Base-by-base conservation (phyloP, 2,888 invertebrate genomes). In the Aelia acuminata region DNA sequence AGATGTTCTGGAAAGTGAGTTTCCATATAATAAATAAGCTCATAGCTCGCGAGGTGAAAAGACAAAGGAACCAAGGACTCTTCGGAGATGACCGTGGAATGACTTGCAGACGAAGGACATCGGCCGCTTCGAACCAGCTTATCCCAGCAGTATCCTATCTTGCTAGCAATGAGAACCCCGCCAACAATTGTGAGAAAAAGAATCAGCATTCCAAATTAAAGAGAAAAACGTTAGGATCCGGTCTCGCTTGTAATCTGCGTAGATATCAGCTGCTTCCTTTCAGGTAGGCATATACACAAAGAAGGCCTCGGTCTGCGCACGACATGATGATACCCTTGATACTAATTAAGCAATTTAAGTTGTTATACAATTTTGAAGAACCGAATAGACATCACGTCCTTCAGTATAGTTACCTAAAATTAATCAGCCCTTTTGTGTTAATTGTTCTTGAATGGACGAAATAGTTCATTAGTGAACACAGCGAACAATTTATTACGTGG, bases 151-250 rank as follows among this genome's bases (percentile, higher is more conserved):
- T 35, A 31, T 70, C 31, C 63, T 70, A n/a, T n/a, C n/a, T 35
- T 35, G 13, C 63, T 35, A 7, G 63, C 63, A 35, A 70, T 70
- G 63, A 35, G 63, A 70, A 70, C 63, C 26, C 18, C 31, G 0
- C 31, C 35, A 70, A 70, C 63, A 70, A 70, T 70, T 70, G 63
- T 70, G 63, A 70, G 63, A 70, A 70, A 70, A 70, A 70, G n/a
- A 70, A 70, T 70, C 31, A 70, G 35, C 63, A 70, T 70, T 70
- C 63, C 7, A 35, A 70, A 70, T 70, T 70, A 70, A 70, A 70
- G 35, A 70, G 63, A 8, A 70, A 70, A 70, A 70, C 63, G 63
- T 70, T 70, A 35, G 63, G 63, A 70, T 70, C 63, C 63, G 63
- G 63, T 70, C 35, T 70, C 63, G 18, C 1, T 20, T 35, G 63